Percentiles rank a stretch among this genome's conserved stretches.
Evolutionary conservation across 2,113 vertebrate species (phyloP).

Genomic region (Eudyptes chrysolophus): DNA sequence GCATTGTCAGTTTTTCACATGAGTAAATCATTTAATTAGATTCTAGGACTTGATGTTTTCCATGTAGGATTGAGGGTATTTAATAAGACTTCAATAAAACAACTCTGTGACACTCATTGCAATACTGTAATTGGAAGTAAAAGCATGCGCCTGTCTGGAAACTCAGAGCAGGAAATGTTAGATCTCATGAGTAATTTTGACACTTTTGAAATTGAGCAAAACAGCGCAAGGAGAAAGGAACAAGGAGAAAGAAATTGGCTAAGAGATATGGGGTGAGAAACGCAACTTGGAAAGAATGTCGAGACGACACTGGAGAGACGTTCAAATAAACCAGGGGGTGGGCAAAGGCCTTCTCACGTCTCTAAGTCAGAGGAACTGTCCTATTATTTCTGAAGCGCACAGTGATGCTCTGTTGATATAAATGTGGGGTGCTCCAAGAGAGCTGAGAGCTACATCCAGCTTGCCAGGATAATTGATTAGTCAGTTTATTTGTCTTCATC

Average conservation of each 20-base stretch:
- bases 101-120: background rate
- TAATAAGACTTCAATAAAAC: background rate
- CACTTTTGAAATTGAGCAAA: background rate
- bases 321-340: background rate
- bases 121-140: background rate
- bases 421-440: background rate
- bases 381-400: background rate
- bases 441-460: background rate
- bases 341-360: background rate
- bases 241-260: background rate
- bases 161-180: background rate
- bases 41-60: background rate
- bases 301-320: background rate
- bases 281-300: background rate
- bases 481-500: slow-evolving; percentile 5
- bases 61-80: background rate
- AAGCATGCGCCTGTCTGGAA: background rate
- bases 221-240: background rate
- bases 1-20: background rate
- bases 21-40: background rate
- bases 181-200: background rate
- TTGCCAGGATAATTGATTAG: background rate
- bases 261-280: background rate
- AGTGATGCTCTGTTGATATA: background rate
- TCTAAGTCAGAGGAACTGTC: background rate